Evolutionary conservation across 2,888 invertebrate species (phyloP).

Genomic region (Microplitis manilae): DNA sequence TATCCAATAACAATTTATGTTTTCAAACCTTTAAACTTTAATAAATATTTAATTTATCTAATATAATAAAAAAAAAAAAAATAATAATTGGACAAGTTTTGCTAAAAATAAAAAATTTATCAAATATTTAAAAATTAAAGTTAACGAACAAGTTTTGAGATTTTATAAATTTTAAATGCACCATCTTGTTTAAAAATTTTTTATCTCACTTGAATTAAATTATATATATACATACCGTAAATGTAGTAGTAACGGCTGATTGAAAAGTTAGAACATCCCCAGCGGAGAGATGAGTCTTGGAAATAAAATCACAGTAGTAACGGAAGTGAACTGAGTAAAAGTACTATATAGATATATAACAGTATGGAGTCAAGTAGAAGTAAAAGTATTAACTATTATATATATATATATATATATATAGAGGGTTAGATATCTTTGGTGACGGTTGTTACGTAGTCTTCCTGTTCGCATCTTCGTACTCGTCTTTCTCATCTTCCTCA

Average conservation of each 20-base stretch:
- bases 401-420: conserved; percentile 8
- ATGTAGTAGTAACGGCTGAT: conserved; percentile 53
- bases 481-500: background rate
- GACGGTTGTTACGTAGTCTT: background rate
- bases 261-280: conserved; percentile 66
- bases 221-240: background rate
- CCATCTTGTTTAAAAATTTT: too few species aligned
- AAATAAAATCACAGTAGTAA: conserved; percentile 62
- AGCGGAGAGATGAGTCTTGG: conserved; percentile 64
- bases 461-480: too few species aligned
- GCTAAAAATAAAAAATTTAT: background rate
- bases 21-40: too few species aligned
- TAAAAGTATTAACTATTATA: conserved; percentile 10
- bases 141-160: background rate
- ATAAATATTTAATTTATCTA: too few species aligned
- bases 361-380: background rate
- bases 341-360: too few species aligned
- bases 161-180: too few species aligned
- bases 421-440: conserved; percentile 25
- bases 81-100: background rate
- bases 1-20: too few species aligned
- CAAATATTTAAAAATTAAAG: background rate
- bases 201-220: too few species aligned
- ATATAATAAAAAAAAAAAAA: background rate
- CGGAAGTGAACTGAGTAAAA: conserved; percentile 29